Conservation (phyloP, 2,888 invertebrate species). For the Eupeodes luniger region DNA sequence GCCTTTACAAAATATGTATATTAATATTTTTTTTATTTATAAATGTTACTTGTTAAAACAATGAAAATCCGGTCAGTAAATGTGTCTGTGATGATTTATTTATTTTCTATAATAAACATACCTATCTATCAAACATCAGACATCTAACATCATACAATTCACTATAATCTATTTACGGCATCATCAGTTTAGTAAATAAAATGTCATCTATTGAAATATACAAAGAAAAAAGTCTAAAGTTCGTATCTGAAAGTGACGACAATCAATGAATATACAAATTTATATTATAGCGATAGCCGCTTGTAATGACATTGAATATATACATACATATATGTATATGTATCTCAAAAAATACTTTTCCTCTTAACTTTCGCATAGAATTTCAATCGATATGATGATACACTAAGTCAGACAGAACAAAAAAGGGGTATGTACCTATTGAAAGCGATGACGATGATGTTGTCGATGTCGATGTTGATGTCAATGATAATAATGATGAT, state of each 20-base stretch:
- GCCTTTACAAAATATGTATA: no score
- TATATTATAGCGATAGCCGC: neutral
- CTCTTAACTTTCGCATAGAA: conserved; percentile 9
- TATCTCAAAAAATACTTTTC: conserved; percentile 1
- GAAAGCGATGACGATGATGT: neutral
- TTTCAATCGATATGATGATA: conserved; percentile 19
- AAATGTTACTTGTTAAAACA: neutral
- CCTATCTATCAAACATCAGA: neutral
- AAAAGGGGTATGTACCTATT: neutral
- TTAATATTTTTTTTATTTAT: no score
- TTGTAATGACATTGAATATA: conserved; percentile 19
- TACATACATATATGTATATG: no score
- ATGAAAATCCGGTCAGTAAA: neutral
- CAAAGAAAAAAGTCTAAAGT: conserved; percentile 15
- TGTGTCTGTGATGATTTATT: neutral
- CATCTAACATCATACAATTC: neutral
- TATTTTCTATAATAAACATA: neutral
- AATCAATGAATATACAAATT: neutral
- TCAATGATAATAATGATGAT: neutral
- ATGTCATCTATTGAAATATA: conserved; percentile 2
- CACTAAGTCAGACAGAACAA: neutral
- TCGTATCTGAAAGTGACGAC: conserved; percentile 33
- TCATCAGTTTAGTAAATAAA: conserved; percentile 1
- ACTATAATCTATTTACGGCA: conserved; percentile 3
- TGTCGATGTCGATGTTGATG: neutral